Percentiles rank a stretch among this genome's conserved stretches.
Conservation (phyloP, 2,113 vertebrate species). For the Ramphastos sulfuratus region DNA sequence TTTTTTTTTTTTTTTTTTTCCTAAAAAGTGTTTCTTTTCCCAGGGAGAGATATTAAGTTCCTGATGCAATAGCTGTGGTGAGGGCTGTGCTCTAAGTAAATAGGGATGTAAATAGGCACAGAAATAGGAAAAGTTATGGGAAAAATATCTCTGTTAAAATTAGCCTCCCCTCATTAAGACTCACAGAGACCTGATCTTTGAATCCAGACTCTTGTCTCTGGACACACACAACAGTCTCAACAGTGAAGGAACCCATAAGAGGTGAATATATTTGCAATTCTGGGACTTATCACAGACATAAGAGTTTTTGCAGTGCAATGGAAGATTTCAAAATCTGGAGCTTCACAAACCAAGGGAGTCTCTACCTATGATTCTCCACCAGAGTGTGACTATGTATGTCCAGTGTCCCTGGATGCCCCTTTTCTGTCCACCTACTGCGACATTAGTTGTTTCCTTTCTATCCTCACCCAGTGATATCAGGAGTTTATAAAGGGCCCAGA, state of each 20-base stretch:
- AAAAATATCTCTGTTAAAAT: neutral
- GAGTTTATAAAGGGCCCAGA: neutral
- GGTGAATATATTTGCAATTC: neutral
- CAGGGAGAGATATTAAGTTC: conserved; percentile 16
- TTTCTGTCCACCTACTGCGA: neutral
- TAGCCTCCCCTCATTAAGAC: neutral
- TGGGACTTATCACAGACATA: neutral
- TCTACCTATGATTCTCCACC: neutral
- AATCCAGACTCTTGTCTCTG: neutral
- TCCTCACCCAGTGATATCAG: neutral
- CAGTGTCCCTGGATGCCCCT: neutral
- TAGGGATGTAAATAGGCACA: neutral
- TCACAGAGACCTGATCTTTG: neutral
- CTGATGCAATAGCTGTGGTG: neutral
- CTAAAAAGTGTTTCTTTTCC: conserved; percentile 48
- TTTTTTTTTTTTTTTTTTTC: neutral
- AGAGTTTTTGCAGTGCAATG: neutral
- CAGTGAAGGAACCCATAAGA: neutral
- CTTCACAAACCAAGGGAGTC: neutral
- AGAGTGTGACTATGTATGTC: neutral
- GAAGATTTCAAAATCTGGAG: neutral
- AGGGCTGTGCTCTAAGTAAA: neutral
- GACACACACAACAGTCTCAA: neutral
- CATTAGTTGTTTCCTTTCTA: neutral
- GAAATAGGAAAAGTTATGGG: neutral